A percentile compares a stretch with the other conserved stretches of the same genome.
phyloP scores from a whole-genome alignment of 2,113 vertebrate genomes.

The Sialia sialis region DNA sequence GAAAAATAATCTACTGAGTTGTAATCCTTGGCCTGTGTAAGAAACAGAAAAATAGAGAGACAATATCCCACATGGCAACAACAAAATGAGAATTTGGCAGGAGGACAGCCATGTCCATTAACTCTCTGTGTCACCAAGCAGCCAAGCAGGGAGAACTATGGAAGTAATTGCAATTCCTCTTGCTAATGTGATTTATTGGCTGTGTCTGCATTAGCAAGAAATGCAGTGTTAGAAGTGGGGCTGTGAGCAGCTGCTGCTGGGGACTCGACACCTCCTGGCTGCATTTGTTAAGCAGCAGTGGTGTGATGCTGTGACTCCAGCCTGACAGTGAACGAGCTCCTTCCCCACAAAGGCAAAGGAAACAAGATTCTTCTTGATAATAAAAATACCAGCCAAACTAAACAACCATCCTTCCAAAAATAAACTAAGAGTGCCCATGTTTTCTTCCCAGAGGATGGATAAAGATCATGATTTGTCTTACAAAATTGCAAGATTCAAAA shows the following conservation, averaged over 20 bases:
- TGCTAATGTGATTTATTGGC: not conserved
- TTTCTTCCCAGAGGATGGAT: not conserved
- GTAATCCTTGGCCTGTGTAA: not conserved
- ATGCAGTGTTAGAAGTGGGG: not conserved
- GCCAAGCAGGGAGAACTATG: not conserved
- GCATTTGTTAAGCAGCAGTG: not conserved
- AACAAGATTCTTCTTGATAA: not conserved
- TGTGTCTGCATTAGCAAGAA: not conserved
- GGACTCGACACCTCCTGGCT: not conserved
- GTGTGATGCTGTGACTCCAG: not conserved
- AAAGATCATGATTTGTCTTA: not conserved
- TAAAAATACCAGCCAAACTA: not conserved
- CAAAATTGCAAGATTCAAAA: not conserved
- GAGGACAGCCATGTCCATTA: not conserved
- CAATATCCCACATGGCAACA: not conserved
- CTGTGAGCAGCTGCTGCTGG: not conserved
- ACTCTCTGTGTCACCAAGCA: not conserved
- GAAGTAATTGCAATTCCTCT: not conserved
- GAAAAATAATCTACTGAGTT: not conserved
- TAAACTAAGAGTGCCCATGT: not conserved
- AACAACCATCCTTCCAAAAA: not conserved
- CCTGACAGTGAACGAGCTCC: not conserved
- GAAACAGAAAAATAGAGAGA: not conserved
- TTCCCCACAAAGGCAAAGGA: not conserved
- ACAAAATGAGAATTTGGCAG: not conserved